Percentiles rank a stretch among this genome's conserved stretches.
Conservation (phyloP, 2,888 invertebrate genomes). For the Emmelina monodactyla region DNA sequence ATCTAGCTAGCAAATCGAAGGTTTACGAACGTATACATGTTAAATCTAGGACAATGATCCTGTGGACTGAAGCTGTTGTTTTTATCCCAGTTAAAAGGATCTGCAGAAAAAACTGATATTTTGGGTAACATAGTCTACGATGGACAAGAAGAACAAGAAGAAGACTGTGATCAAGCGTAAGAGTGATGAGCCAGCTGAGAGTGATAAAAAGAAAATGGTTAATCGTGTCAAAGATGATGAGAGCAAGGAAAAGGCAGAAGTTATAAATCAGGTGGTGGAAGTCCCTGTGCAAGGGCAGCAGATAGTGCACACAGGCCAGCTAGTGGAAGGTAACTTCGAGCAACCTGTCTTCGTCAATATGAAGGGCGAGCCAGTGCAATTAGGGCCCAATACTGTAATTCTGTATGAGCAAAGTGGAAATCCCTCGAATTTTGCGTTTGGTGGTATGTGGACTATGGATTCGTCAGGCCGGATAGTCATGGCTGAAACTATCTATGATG, state of each 20-base stretch:
- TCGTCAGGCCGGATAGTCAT: constrained; percentile 56
- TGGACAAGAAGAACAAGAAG: constrained; percentile 63
- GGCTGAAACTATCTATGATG: constrained; percentile 61
- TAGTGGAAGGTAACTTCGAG: constrained; percentile 56
- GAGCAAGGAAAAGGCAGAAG: constrained; percentile 51
- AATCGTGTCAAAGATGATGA: constrained; percentile 33
- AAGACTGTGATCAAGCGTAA: constrained; percentile 58
- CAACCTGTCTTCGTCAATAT: constrained; percentile 61
- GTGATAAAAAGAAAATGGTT: constrained; percentile 47
- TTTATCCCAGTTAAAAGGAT: too few relatives aligned
- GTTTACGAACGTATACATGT: too few relatives aligned
- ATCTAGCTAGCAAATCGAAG: too few relatives aligned
- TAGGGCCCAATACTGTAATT: constrained; percentile 59
- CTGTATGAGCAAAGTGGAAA: constrained; percentile 57
- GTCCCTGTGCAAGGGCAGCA: constrained; percentile 57
- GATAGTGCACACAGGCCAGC: constrained; percentile 52
- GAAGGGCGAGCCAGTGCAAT: constrained; percentile 57
- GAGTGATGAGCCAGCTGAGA: constrained; percentile 46
- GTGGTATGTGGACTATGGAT: constrained; percentile 63
- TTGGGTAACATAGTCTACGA: too few relatives aligned
- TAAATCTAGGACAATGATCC: too few relatives aligned
- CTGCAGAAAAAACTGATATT: too few relatives aligned
- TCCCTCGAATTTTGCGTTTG: constrained; percentile 55
- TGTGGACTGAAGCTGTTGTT: too few relatives aligned
- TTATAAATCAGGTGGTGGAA: constrained; percentile 52